Evolutionary conservation across 2,797 vertebrate species (phyloP).

Genomic region (Muscicapa striata): DNA sequence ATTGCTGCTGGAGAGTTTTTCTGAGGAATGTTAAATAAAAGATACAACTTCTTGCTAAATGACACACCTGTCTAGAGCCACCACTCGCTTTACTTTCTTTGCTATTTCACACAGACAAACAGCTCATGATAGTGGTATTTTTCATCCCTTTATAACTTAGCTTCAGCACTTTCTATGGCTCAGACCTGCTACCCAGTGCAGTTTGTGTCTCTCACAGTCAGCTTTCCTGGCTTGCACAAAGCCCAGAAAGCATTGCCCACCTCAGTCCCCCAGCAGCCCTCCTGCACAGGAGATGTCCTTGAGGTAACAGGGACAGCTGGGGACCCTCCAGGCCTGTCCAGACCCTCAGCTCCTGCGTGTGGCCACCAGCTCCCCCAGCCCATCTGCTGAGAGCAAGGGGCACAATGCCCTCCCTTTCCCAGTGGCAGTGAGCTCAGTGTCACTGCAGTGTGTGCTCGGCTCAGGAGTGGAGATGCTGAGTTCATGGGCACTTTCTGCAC

Average conservation of each 20-base stretch:
- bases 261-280: not conserved
- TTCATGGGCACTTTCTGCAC: fast-evolving
- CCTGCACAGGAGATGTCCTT: fast-evolving
- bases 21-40: not conserved
- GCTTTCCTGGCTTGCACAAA: not conserved
- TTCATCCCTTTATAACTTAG: not conserved
- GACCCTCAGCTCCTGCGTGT: fast-evolving
- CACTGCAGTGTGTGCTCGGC: fast-evolving
- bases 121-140: fast-evolving
- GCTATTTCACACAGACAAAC: not conserved
- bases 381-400: not conserved
- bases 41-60: not conserved
- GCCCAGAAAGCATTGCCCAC: not conserved
- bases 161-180: not conserved
- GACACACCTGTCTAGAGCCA: not conserved
- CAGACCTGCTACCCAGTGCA: fast-evolving
- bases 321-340: not conserved
- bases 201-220: not conserved
- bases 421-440: fast-evolving
- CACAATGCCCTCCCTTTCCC: not conserved
- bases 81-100: not conserved
- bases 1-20: not conserved
- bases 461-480: fast-evolving
- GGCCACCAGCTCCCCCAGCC: not conserved
- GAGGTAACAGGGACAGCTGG: not conserved